Base-by-base conservation (phyloP, 2,113 vertebrate genomes). In the Kryptolebias marmoratus region DNA sequence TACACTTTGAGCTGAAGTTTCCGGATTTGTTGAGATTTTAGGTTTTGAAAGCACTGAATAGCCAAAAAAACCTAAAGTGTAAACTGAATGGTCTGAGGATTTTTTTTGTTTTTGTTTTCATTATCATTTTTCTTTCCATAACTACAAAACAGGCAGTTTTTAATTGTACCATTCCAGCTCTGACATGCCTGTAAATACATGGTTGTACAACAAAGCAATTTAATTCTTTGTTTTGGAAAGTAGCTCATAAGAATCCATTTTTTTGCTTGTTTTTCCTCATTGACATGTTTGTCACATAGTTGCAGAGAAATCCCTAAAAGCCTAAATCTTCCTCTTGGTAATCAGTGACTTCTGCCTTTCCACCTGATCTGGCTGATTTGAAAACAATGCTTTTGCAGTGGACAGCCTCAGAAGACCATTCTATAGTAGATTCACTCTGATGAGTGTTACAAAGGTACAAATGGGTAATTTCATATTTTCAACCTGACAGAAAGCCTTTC, bases 321-420 rank as follows among this genome's bases (percentile, higher is more conserved):
- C 47, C 47, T 48, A 15, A 48, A 8, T 32, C 32, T 14, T 65
- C 22, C 53, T 73, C 22, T 52, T 58, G 36, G 68, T 59, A 36
- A 75, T 79, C 68, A 50, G 32, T 71, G 73, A 72, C 64, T 86
- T 72, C 59, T 69, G 27, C 32, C 13, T 66, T 65, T 49, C 66
- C 66, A 49, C 71, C 73, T 75, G 71, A 47, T 61, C 1, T 56
- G 49, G 56, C 73, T n/a, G 55, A 78, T 30, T 10, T 28, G 12
- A 54, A 79, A 78, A 68, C 68, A 36, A 39, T 36, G 52, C 48
- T 81, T 85, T 79, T 63, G 15, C 55, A 39, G 27, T 28, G 36
- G 28, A 71, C 45, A 14, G 11, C 75, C 44, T 53, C 48, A 50
- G 65, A 79, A 73, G 30, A 53, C 64, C 71, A 66, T 69, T 80